phyloP scores from a whole-genome alignment of 1,140 invertebrate species.

The Drosophila novamexicana region DNA sequence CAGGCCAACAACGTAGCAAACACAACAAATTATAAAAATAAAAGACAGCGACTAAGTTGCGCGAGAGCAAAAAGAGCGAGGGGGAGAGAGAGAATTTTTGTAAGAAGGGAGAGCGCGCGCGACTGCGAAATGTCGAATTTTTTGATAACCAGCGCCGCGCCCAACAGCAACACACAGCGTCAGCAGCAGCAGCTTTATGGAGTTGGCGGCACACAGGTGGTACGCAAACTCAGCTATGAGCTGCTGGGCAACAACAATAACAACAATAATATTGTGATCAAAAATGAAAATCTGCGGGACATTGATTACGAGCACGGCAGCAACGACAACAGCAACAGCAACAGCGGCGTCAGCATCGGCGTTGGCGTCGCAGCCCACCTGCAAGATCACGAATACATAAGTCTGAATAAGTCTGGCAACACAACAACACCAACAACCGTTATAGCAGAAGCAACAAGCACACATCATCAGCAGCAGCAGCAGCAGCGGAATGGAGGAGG shows the following conservation, averaged over 20 bases:
- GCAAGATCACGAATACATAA: constrained; percentile 90
- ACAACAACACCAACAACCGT: constrained; percentile 86
- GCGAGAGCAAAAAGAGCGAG: constrained; percentile 22
- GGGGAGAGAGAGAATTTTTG: constrained; percentile 39
- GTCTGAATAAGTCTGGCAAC: constrained; percentile 86
- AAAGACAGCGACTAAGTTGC: constrained; percentile 4
- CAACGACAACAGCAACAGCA: constrained; percentile 39
- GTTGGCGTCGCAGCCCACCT: constrained; percentile 86
- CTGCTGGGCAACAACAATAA: constrained; percentile 40
- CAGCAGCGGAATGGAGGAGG: constrained; percentile 63
- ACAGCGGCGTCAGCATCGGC: constrained; percentile 54
- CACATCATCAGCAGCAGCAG: constrained; percentile 75
- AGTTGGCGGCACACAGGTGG: constrained; percentile 47
- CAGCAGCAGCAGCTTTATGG: constrained; percentile 51
- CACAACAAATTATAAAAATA: constrained; percentile 22
- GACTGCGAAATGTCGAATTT: constrained; percentile 79
- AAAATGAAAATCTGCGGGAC: constrained; percentile 56
- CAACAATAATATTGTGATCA: constrained; percentile 72
- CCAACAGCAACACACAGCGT: constrained; percentile 44
- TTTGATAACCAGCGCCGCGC: constrained; percentile 62
- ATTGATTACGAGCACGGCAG: constrained; percentile 57
- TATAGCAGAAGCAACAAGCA: constrained; percentile 58
- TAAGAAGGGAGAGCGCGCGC: constrained; percentile 29
- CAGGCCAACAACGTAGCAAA: constrained; percentile 47
- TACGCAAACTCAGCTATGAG: constrained; percentile 68